Evolutionary conservation across 2,797 vertebrate species (phyloP), one percentile per base, ranked within the genome.

Genomic region (Alfaro cultratus): DNA sequence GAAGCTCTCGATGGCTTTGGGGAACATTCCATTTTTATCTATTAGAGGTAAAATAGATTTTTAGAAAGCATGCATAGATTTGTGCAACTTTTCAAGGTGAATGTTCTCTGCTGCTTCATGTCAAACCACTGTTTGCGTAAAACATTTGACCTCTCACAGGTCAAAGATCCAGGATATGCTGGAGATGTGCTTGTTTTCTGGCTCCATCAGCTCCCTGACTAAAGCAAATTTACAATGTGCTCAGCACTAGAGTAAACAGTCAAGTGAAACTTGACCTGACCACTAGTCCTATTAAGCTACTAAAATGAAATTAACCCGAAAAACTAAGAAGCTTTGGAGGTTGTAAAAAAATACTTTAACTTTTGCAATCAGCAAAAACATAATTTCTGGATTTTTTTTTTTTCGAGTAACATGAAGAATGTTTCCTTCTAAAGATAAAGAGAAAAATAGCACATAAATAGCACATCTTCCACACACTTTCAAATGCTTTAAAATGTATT

Each of bases 251-350:
- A 43, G 41, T 78, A 83, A 76, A 47, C 39, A 39, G 70, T 53
- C 68, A 49, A 26, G 49, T 46, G 75, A 76, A 85, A 73, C 78
- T 85, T 76, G 87, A 89, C 85, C 75, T 68, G 71, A 55, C 79
- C 86, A 85, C 78, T 85, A 85, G 85, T 80, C 78, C 83, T 51
- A 74, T 80, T 29, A 29, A 74, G 77, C 41, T 9, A 41, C 49
- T n/a, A 53, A 62, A 18, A 79, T 39, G 51, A 72, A 68, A 77
- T 55, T 31, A 0, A 49, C 47, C 74, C 53, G 72, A 57, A 60
- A 75, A 71, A 23, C 16, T 39, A 41, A 76, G 29, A 13, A 64
- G 43, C n/a, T 49, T 36, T 53, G 5, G 15, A 29, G 57, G 77
- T 57, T 67, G 49, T n/a, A 53, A 78, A 62, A 62, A 55, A 45